Evolutionary conservation across 2,888 invertebrate species (phyloP).

Genomic region (Baronia brevicornis): DNA sequence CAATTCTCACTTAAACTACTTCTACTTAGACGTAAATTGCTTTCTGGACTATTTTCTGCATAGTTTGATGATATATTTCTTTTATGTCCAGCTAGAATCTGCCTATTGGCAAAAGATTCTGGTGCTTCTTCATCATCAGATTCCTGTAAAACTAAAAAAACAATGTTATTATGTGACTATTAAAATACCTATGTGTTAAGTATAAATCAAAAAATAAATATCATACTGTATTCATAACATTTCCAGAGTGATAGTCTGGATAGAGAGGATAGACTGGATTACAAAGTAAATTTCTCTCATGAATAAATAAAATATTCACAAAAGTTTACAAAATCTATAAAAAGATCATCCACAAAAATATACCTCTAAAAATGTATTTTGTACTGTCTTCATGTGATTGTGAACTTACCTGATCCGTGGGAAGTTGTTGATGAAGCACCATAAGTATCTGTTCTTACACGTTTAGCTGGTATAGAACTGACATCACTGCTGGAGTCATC

Average conservation of each 20-base stretch:
- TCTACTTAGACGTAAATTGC: slow-evolving; percentile 42
- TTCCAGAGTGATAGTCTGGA: too few relatives aligned
- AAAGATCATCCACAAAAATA: neutral
- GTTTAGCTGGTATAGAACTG: slow-evolving; percentile 43
- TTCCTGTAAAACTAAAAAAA: slow-evolving; percentile 42
- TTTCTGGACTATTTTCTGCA: slow-evolving; percentile 36
- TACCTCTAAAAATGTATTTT: neutral
- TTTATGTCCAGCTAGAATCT: slow-evolving; percentile 28
- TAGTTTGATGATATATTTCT: slow-evolving; percentile 31
- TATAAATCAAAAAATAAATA: too few relatives aligned
- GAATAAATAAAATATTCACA: too few relatives aligned
- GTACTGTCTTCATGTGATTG: neutral
- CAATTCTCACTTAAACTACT: slow-evolving; percentile 65
- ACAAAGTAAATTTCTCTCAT: too few relatives aligned
- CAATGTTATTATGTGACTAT: too few relatives aligned
- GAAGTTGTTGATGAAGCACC: slow-evolving; percentile 65
- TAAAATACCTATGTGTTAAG: too few relatives aligned
- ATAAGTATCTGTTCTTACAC: slow-evolving; percentile 47
- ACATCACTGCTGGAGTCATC: slow-evolving; percentile 61
- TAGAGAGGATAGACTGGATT: too few relatives aligned
- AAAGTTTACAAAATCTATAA: slow-evolving; percentile 5
- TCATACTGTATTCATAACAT: too few relatives aligned
- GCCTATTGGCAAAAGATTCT: slow-evolving; percentile 30
- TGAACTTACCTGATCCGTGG: slow-evolving; percentile 50
- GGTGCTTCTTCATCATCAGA: slow-evolving; percentile 57